Base-by-base conservation (phyloP, 2,888 invertebrate species). In the Drepana falcataria region DNA sequence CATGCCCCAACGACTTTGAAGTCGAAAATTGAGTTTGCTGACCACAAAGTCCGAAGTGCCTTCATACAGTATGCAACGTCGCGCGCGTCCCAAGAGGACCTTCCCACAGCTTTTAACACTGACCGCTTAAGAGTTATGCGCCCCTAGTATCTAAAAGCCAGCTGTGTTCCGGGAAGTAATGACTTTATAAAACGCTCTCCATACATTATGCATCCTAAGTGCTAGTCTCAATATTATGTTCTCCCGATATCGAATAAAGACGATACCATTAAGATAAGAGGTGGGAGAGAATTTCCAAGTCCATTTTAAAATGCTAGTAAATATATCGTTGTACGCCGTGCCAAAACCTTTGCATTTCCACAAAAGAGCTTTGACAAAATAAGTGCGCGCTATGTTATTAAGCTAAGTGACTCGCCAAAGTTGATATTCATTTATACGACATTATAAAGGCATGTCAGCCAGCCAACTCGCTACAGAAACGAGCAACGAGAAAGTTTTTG, bases 21-120 rank as follows among this genome's bases (percentile, higher is more conserved):
- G 87, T 87, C 82, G 77, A 79, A 80, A 89, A 89, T 89, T 83
- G 85, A 89, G 85, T 90, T 87, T 85, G 79, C 83, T 85, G 88
- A 86, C 86, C 88, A 76, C 81, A 79, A 78, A 76, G 77, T 74
- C 68, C 62, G 66, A 53, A 63, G 60, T 62, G 66, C 66, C 71
- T 81, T 83, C 83, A 84, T 87, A 81, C 77, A 81, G 83, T 87
- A 87, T 87, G 87, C 87, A 85, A 76, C 64, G 68, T 69, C 68
- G 72, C 73, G 71, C 71, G 69, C 71, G 65, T 76, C 77, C 75
- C 78, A 66, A 63, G 77, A 73, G 77, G 66, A 67, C 71, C 76
- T 77, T 64, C 75, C 69, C 68, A 66, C 54, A 60, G 81, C 83
- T 83, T 81, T 83, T 83, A 83, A 65, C 79, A 75, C 69, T 81